These are phyloP conservation scores for Scortum barcoo DNA, from an alignment of 2,113 vertebrate genomes.

Conservation along the genomic window DNA sequence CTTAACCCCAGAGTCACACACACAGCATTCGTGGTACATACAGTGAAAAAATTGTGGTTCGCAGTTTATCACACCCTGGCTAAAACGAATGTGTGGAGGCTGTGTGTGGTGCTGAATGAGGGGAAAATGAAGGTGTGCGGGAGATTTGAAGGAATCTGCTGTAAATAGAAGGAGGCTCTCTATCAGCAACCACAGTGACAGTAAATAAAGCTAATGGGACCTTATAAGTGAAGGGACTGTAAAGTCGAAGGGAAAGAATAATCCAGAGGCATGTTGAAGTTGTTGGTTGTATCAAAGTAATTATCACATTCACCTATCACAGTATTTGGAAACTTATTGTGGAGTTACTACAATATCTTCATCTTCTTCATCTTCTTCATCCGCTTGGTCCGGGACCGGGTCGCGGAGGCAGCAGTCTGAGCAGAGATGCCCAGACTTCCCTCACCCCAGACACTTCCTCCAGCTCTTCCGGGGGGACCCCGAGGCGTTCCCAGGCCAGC, in stretches of 20 bases:
- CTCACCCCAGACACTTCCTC: too few relatives aligned
- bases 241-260: not conserved
- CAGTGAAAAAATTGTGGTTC: constrained; percentile 20
- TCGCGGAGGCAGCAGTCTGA: too few relatives aligned
- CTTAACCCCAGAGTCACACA: not conserved
- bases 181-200: constrained; percentile 4
- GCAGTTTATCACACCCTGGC: not conserved
- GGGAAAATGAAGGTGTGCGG: not conserved
- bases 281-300: not conserved
- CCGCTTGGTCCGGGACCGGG: too few relatives aligned
- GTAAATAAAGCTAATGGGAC: not conserved
- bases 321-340: not conserved
- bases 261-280: not conserved
- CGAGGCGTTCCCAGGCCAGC: too few relatives aligned
- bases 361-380: too few relatives aligned
- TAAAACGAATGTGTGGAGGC: not conserved
- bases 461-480: too few relatives aligned
- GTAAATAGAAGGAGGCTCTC: not conserved
- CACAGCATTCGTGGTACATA: constrained; percentile 13
- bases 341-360: too few relatives aligned
- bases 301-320: not conserved
- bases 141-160: not conserved
- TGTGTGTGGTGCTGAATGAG: constrained; percentile 2
- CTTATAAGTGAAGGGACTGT: not conserved
- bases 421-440: too few relatives aligned